These are phyloP conservation scores for Columba livia DNA, from an alignment of 2,113 vertebrate species.

Conservation along the genomic window DNA sequence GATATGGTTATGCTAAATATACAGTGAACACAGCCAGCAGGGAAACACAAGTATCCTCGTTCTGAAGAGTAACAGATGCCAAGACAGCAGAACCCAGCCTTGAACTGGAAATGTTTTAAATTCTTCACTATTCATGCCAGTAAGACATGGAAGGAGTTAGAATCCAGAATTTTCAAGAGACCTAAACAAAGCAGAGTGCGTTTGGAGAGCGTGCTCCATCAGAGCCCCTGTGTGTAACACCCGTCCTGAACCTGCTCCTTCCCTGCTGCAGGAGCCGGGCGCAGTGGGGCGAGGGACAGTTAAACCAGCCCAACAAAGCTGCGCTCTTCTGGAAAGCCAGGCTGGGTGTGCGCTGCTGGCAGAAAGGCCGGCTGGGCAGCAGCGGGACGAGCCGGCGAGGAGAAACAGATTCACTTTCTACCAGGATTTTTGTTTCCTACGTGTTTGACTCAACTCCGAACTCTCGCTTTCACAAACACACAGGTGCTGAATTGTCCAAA, in stretches of 20 bases:
- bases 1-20: background rate
- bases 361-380: background rate
- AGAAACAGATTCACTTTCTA: background rate
- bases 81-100: background rate
- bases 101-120: background rate
- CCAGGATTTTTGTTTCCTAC: background rate
- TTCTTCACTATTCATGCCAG: background rate
- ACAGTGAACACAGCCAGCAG: background rate
- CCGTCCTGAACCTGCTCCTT: too few species aligned
- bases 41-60: background rate
- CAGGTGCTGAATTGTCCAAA: background rate
- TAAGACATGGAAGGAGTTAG: background rate
- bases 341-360: conserved; percentile 7
- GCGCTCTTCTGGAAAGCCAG: background rate
- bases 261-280: too few species aligned
- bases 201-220: background rate
- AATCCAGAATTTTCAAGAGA: background rate
- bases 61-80: background rate
- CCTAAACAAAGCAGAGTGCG: background rate
- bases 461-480: background rate
- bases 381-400: background rate
- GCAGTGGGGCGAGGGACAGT: background rate
- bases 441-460: accelerated
- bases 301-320: background rate
- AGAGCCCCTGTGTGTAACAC: background rate